A percentile compares a stretch with the other conserved stretches of the same genome.
Evolutionary conservation across 2,888 invertebrate genomes (phyloP).

Genomic region (Apotomis betuletana): DNA sequence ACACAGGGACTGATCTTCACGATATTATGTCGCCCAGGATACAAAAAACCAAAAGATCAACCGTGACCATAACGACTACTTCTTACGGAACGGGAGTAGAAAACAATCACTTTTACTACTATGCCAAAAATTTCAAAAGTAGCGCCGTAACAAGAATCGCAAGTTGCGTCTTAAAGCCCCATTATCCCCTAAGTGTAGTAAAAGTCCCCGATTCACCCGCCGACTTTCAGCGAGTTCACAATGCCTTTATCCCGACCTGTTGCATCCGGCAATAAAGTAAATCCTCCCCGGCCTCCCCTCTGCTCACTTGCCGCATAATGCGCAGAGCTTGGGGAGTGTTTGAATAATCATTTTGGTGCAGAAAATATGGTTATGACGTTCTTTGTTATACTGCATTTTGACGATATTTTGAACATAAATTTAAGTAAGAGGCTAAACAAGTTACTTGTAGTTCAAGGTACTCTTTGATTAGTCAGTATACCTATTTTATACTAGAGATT

Average conservation of each 20-base stretch:
- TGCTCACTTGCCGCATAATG: constrained; percentile 44
- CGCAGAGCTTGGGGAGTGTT: constrained; percentile 31
- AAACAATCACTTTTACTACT: neutral
- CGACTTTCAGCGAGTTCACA: constrained; percentile 48
- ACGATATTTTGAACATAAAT: neutral
- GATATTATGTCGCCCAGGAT: too few relatives aligned
- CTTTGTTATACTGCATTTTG: neutral
- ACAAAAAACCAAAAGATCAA: too few relatives aligned
- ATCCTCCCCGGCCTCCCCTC: constrained; percentile 59
- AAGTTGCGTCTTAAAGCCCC: constrained; percentile 35
- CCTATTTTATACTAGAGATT: too few relatives aligned
- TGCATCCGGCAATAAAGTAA: constrained; percentile 80
- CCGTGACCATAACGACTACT: neutral
- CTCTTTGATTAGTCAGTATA: too few relatives aligned
- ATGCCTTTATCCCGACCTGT: constrained; percentile 69
- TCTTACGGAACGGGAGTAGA: neutral
- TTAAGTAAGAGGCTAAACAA: too few relatives aligned
- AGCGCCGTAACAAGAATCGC: constrained; percentile 17
- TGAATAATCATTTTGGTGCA: constrained; percentile 33
- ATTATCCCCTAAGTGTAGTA: constrained; percentile 41
- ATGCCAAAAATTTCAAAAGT: constrained; percentile 18
- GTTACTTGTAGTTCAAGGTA: too few relatives aligned
- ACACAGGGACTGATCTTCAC: too few relatives aligned
- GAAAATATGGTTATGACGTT: neutral
- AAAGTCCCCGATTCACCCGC: constrained; percentile 46